phyloP scores from a whole-genome alignment of 1,140 invertebrate genomes.

The Zelostemma sp. region DNA sequence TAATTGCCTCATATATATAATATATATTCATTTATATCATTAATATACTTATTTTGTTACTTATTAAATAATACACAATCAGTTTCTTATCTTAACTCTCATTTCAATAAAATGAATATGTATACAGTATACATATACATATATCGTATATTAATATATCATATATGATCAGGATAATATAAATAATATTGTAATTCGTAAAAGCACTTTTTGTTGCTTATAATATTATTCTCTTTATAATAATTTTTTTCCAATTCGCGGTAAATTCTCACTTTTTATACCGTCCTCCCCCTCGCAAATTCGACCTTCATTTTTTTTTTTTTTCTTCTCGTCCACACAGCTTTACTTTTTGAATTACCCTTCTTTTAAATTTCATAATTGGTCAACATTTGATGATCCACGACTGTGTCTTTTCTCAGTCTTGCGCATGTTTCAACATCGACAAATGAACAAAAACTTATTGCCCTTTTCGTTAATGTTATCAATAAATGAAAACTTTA shows the following conservation, averaged over 20 bases:
- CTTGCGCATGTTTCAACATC: neutral
- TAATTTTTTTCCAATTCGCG: slow-evolving; percentile 52
- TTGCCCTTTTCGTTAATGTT: neutral
- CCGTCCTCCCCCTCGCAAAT: slow-evolving; percentile 15
- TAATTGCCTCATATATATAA: slow-evolving; percentile 56
- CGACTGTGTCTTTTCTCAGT: slow-evolving; percentile 33
- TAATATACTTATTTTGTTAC: slow-evolving; percentile 60
- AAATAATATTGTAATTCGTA: slow-evolving; percentile 69
- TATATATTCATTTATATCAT: slow-evolving; percentile 59
- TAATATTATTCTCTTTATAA: slow-evolving; percentile 64
- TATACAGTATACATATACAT: slow-evolving; percentile 41
- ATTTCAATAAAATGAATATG: slow-evolving; percentile 46
- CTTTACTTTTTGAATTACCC: neutral
- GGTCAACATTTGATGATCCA: slow-evolving; percentile 15
- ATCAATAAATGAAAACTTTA: no score
- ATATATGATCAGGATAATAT: slow-evolving; percentile 62
- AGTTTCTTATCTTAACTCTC: slow-evolving; percentile 54
- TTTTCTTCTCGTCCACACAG: slow-evolving; percentile 8
- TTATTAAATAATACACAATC: slow-evolving; percentile 60
- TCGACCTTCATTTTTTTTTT: slow-evolving; percentile 40
- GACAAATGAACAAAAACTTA: no score
- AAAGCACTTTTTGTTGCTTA: slow-evolving; percentile 70
- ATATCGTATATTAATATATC: slow-evolving; percentile 45
- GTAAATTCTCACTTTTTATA: slow-evolving; percentile 38
- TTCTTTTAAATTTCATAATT: slow-evolving; percentile 9